Evolutionary conservation across 2,888 invertebrate species (phyloP).

Genomic region (Reticulitermes lucifugus): DNA sequence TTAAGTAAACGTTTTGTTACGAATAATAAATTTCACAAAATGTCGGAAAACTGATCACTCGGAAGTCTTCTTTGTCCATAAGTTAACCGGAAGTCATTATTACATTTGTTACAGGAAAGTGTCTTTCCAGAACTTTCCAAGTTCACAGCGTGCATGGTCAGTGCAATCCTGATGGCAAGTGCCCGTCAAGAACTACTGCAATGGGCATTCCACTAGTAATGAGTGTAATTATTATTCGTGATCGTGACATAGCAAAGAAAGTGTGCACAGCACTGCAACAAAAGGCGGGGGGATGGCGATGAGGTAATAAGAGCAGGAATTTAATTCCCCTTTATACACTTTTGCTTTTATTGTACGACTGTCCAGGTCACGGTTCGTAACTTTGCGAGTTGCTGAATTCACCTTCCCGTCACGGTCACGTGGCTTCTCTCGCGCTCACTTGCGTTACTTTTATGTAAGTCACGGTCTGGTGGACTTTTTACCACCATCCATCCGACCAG

Average conservation of each 20-base stretch:
- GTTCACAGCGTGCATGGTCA: no score
- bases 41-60: no score
- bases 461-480: conserved; percentile 8
- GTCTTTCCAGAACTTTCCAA: no score
- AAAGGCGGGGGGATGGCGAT: not conserved
- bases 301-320: not conserved
- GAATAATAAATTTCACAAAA: no score
- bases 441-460: conserved; percentile 9
- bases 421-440: not conserved
- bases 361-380: not conserved
- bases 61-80: no score
- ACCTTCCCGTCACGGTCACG: conserved; percentile 23
- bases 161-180: no score
- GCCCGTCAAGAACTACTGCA: no score
- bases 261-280: not conserved
- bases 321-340: not conserved
- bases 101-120: no score
- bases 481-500: not conserved
- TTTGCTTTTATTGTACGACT: conserved; percentile 18
- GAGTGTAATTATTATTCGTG: not conserved
- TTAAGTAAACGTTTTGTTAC: no score
- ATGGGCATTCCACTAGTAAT: no score
- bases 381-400: not conserved
- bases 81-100: no score
- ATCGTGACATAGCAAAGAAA: not conserved